Conservation (phyloP, 2,113 vertebrate genomes). For the Tiliqua scincoides region DNA sequence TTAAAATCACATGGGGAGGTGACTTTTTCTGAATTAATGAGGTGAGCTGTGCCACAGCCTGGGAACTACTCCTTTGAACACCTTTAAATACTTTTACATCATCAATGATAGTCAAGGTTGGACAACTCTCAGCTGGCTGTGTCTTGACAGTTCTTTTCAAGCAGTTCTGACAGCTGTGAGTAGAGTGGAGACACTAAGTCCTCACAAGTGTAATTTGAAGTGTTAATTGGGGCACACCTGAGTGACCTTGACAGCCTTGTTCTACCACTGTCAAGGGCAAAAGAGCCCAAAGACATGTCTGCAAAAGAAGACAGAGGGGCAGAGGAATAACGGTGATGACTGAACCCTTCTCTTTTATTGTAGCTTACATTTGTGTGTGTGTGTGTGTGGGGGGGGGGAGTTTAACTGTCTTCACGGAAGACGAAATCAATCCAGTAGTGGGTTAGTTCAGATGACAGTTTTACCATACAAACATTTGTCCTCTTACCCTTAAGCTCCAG, state of each 20-base stretch:
- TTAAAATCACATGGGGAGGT: not conserved
- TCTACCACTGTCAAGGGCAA: conserved; percentile 34
- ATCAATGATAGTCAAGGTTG: conserved; percentile 59
- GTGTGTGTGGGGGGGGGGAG: too few relatives aligned
- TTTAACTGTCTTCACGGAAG: too few relatives aligned
- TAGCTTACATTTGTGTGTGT: too few relatives aligned
- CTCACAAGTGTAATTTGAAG: conserved; percentile 64
- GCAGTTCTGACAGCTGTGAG: conserved; percentile 44
- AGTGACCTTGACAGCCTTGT: conserved; percentile 48
- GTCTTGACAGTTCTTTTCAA: conserved; percentile 53
- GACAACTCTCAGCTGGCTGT: conserved; percentile 43
- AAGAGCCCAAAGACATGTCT: not conserved
- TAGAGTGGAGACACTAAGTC: conserved; percentile 36
- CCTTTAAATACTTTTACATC: conserved; percentile 57
- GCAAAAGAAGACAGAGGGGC: not conserved
- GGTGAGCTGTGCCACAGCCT: conserved; percentile 10
- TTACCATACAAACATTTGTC: too few relatives aligned
- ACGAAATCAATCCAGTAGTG: too few relatives aligned
- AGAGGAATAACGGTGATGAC: not conserved
- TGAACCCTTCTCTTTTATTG: not conserved
- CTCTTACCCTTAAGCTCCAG: too few relatives aligned
- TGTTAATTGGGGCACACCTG: conserved; percentile 69
- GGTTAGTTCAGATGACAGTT: too few relatives aligned
- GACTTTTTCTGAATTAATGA: not conserved
- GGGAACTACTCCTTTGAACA: conserved; percentile 46